These are phyloP conservation scores for Echinarachnius parma DNA, from an alignment of 53 echinoderm and acorn worm species.

Conservation along the genomic window DNA sequence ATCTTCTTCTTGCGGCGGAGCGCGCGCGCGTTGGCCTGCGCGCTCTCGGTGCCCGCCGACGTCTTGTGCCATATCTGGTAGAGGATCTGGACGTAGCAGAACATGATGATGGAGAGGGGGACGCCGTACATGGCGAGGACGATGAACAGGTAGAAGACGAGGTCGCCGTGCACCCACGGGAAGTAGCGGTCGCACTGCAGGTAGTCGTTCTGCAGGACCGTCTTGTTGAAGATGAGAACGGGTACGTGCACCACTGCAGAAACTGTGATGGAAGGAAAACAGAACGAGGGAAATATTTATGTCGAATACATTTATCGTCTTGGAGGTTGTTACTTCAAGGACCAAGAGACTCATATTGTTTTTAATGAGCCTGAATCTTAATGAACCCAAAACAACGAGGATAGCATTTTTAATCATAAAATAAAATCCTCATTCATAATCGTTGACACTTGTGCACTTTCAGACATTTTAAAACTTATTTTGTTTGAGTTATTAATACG, in stretches of 20 bases:
- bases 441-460: too few relatives aligned
- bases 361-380: too few relatives aligned
- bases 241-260: conserved; percentile 57
- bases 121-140: conserved; percentile 64
- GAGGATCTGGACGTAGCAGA: conserved; percentile 87
- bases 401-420: too few relatives aligned
- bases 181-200: conserved; percentile 19
- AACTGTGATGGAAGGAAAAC: conserved; percentile 52
- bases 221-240: conserved; percentile 35
- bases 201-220: conserved; percentile 1
- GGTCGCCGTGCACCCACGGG: conserved; percentile 43
- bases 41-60: conserved; percentile 84
- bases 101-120: conserved; percentile 73
- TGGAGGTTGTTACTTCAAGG: too few relatives aligned
- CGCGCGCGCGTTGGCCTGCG: conserved; percentile 85
- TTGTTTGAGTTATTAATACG: too few relatives aligned
- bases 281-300: not conserved
- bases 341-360: too few relatives aligned
- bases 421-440: too few relatives aligned
- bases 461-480: too few relatives aligned
- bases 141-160: conserved; percentile 46
- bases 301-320: too few relatives aligned
- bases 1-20: conserved; percentile 87
- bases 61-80: conserved; percentile 89
- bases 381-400: too few relatives aligned